Base-by-base conservation (phyloP, 2,113 vertebrate species). In the Sigmodon hispidus region DNA sequence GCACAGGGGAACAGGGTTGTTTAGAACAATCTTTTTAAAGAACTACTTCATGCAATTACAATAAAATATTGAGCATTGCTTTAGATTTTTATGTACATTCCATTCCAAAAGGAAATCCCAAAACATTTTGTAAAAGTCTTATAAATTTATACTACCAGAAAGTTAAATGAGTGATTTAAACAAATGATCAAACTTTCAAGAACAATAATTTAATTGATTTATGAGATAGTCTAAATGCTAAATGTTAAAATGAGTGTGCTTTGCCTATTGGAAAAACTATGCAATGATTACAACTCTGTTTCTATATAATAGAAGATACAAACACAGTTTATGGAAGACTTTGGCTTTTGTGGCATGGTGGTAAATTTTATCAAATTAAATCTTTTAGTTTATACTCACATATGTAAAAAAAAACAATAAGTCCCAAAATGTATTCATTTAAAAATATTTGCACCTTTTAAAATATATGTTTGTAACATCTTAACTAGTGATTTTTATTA, bases 21-120 rank as follows among this genome's bases (percentile, higher is more conserved):
- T 98, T 97, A 96, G 97, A 98, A 97, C 95, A 92, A 97, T 97
- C 95, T 97, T 96, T 98, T 97, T 98, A 98, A 98, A 97, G 98
- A 98, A 98, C 97, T 97, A 98, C 95, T 98, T 98, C 97, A 97
- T 98, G 90, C 97, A 98, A 98, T 98, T 98, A 98, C 89, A 97
- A 97, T 97, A 98, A 98, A 98, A 98, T 98, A 97, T 96, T 96
- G 98, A 92, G 77, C 95, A 97, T 98, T 98, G 98, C 96, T 98
- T 96, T 96, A 87, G 94, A 93, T 75, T 94, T 94, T 96, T 96
- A 97, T 96, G 81, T 63, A 89, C 94, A 96, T 93, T 95, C 80
- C 67, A 97, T 96, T 94, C 87, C 90, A 97, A 95, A 83, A 97
- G 95, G 96, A 97, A 98, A 97, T 98, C 96, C 93, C 95, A 95